Evolutionary conservation across 2,113 vertebrate species (phyloP).

Genomic region (Cottus gobio): DNA sequence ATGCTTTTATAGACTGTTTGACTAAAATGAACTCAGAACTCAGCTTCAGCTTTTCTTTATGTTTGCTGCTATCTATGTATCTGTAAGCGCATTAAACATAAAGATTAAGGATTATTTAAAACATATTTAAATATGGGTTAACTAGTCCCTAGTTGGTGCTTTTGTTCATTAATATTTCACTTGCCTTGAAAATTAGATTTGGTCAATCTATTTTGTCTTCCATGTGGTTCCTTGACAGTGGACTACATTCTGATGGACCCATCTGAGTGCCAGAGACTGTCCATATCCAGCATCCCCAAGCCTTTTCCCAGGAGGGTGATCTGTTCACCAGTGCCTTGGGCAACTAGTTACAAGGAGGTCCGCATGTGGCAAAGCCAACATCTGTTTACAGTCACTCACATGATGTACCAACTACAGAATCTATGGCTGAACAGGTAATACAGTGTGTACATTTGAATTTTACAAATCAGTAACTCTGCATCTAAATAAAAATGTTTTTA

Average conservation of each 20-base stretch:
- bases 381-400: conserved; percentile 84
- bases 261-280: conserved; percentile 85
- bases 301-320: conserved; percentile 85
- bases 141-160: neutral
- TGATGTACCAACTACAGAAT: conserved; percentile 87
- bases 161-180: neutral
- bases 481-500: neutral
- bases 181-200: neutral
- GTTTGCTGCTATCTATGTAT: neutral
- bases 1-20: neutral
- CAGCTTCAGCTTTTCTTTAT: neutral
- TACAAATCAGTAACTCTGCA: neutral
- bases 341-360: conserved; percentile 68
- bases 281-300: conserved; percentile 83
- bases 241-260: conserved; percentile 92
- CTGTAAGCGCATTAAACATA: neutral
- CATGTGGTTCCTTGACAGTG: conserved; percentile 77
- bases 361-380: conserved; percentile 85
- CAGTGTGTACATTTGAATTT: neutral
- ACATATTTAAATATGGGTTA: neutral
- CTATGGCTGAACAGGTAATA: conserved; percentile 89
- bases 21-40: neutral
- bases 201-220: neutral
- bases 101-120: neutral
- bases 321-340: conserved; percentile 90